Evolutionary conservation across 1,140 invertebrate genomes (phyloP), one percentile per base, ranked within the genome.

Genomic region (Manduca sexta): DNA sequence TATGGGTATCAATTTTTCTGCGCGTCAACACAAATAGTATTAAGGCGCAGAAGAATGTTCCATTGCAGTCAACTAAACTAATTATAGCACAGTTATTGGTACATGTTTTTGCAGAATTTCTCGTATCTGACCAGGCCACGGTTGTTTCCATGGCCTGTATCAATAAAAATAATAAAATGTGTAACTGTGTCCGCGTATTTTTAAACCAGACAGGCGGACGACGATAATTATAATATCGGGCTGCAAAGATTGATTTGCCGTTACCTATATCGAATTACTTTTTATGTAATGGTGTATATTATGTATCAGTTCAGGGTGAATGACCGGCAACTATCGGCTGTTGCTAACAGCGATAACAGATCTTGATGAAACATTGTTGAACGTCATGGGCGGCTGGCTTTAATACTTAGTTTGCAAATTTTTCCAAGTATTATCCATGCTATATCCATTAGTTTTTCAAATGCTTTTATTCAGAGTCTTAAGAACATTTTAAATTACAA

Each of bases 181-280:
- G 38, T 34, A n/a, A 52, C 30, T 37, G 30, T 31, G 37, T 21
- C 10, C 39, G 17, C 26, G 44, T 37, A 31, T 45, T 33, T 45
- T 29, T 46, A 38, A 17, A 26, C 45, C 15, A 17, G n/a, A 43
- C 41, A 16, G 21, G 30, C 31, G 45, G 51, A 38, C 39, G 39
- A 11, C 13, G 33, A 50, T 49, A 49, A 49, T 49, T 15, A 43
- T 31, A 29, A 16, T 56, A 49, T 49, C 41, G 8, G 2, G 7
- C 10, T 35, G 49, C 40, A 52, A 49, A 58, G 50, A 53, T 38
- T 49, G 35, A 31, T 15, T 37, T 38, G 49, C 44, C 35, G 45
- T 44, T 33, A 54, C 40, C 44, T 51, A 46, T 56, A 56, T 57
- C 42, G 13, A 41, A 30, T 57, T 52, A 49, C 55, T 49, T 49